Percentiles rank a stretch among this genome's conserved stretches.
Conservation (phyloP, 2,113 vertebrate genomes). For the Hippocampus zosterae region DNA sequence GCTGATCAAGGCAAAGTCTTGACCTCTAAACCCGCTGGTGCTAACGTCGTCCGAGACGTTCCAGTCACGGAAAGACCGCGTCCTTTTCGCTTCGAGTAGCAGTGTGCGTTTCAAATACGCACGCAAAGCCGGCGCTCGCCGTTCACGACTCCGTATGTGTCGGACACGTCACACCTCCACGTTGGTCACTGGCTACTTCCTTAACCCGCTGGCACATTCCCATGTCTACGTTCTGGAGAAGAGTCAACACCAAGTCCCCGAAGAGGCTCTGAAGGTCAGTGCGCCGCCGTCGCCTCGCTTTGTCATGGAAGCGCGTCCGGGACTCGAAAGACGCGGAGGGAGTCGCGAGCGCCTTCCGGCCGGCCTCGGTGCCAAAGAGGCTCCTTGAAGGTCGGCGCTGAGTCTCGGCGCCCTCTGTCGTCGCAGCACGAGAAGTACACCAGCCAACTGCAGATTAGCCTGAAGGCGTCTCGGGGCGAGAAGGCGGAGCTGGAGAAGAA, state of each 20-base stretch:
- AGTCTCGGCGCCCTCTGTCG: conserved; percentile 14
- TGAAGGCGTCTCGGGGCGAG: conserved; percentile 64
- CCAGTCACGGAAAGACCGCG: no score
- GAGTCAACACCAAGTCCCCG: conserved; percentile 92
- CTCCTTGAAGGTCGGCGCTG: neutral
- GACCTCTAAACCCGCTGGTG: no score
- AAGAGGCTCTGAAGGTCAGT: conserved; percentile 90
- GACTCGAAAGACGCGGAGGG: no score
- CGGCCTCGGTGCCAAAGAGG: neutral
- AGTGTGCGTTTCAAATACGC: no score
- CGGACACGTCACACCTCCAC: no score
- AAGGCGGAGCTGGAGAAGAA: conserved; percentile 76
- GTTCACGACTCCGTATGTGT: no score
- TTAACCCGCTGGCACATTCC: conserved; percentile 80
- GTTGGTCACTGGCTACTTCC: conserved; percentile 21
- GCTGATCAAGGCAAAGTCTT: no score
- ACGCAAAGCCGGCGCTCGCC: no score
- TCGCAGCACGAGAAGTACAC: conserved; percentile 95
- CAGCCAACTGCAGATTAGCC: conserved; percentile 87
- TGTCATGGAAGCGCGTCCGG: no score
- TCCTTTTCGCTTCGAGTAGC: no score
- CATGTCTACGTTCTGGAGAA: conserved; percentile 90
- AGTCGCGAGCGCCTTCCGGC: no score
- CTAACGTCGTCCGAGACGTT: no score
- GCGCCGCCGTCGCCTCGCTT: neutral